These are phyloP conservation scores for Sminthurides bifidus DNA, from an alignment of 1,140 invertebrate species.

Conservation along the genomic window DNA sequence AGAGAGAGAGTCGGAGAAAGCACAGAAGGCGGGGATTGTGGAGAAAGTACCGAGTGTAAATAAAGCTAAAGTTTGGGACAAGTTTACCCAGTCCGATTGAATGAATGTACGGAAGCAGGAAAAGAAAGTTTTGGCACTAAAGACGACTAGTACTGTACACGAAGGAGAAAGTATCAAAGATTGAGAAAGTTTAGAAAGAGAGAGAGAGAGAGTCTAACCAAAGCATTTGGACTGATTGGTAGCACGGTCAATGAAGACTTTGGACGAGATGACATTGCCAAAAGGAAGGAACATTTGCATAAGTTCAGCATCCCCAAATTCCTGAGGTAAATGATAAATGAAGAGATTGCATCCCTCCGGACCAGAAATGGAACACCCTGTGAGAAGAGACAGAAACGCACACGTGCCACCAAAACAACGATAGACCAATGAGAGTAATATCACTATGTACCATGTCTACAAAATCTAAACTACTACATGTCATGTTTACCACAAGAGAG, in stretches of 20 bases:
- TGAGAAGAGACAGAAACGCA: constrained; percentile 11
- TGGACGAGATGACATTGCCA: constrained; percentile 97
- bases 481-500: too few species aligned
- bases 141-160: neutral
- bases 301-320: constrained; percentile 95
- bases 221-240: constrained; percentile 99
- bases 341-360: constrained; percentile 99
- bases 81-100: too few species aligned
- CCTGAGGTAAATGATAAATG: constrained; percentile 98
- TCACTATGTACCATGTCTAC: too few species aligned
- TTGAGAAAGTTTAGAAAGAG: neutral
- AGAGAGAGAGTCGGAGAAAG: too few species aligned
- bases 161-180: neutral
- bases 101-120: too few species aligned
- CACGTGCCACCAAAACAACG: constrained; percentile 15
- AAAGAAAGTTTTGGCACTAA: neutral
- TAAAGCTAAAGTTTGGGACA: too few species aligned
- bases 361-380: constrained; percentile 64
- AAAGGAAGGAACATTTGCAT: constrained; percentile 99
- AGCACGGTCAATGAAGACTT: constrained; percentile 98
- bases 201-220: constrained; percentile 54
- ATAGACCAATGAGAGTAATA: too few species aligned
- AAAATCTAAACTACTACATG: too few species aligned
- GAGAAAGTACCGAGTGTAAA: too few species aligned
- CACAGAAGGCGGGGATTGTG: neutral